These are phyloP conservation scores for Eulemur rubriventer DNA, from an alignment of 2,797 vertebrate genomes.

Conservation along the genomic window DNA sequence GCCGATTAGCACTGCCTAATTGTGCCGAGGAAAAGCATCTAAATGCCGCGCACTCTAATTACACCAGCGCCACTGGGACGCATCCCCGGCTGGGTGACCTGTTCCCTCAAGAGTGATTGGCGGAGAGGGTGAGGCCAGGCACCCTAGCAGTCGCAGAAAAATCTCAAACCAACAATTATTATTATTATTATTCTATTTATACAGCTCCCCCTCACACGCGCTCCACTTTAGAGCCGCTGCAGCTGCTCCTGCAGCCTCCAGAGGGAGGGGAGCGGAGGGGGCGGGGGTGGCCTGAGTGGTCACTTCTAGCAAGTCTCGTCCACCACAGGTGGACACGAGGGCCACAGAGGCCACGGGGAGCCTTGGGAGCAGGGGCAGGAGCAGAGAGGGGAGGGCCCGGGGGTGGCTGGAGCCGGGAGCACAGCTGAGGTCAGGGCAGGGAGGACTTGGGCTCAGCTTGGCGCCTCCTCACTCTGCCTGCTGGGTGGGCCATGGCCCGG, in stretches of 20 bases:
- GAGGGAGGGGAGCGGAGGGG: not conserved
- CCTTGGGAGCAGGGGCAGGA: not conserved
- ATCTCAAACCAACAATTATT: conserved; percentile 66
- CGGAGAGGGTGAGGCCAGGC: conserved; percentile 8
- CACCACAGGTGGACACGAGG: fast-evolving
- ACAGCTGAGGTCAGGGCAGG: not conserved
- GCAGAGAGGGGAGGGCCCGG: not conserved
- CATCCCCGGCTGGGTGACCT: conserved; percentile 44
- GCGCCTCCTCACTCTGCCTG: not conserved
- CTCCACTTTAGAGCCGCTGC: conserved; percentile 75
- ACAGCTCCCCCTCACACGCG: conserved; percentile 44
- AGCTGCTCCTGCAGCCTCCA: conserved; percentile 70
- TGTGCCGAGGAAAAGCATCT: not conserved
- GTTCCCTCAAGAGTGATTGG: conserved; percentile 12
- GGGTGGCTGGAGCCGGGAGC: not conserved
- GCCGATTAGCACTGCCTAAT: conserved; percentile 32
- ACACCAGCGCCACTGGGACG: not conserved
- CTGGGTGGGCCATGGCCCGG: fast-evolving
- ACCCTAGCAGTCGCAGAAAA: conserved; percentile 5
- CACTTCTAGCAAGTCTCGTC: not conserved
- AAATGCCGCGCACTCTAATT: not conserved
- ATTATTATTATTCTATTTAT: conserved; percentile 82
- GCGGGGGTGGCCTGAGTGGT: not conserved
- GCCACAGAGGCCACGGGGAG: not conserved
- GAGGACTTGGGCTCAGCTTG: not conserved